phyloP scores from a whole-genome alignment of 2,797 vertebrate species.

The Margarornis squamiger region DNA sequence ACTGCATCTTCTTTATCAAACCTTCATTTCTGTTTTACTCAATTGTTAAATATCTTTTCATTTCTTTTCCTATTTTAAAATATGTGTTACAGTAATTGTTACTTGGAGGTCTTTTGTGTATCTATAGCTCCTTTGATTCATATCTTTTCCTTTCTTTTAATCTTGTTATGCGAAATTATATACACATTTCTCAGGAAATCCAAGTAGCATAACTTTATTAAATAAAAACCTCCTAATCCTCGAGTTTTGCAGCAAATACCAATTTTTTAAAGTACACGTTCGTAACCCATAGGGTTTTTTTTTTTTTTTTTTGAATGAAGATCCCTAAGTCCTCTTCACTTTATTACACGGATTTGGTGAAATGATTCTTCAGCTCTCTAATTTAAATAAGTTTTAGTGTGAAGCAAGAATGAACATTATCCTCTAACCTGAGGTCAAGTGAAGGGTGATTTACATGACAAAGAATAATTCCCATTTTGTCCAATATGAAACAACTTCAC shows the following conservation, averaged over 20 bases:
- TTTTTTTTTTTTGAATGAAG: background rate
- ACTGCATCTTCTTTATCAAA: constrained; percentile 48
- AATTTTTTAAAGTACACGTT: background rate
- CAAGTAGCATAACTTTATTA: constrained; percentile 9
- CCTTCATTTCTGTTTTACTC: constrained; percentile 35
- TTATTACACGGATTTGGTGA: constrained; percentile 19
- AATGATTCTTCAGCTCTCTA: constrained; percentile 44
- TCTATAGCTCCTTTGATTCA: constrained; percentile 15
- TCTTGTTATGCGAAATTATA: constrained; percentile 27
- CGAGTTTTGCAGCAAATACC: background rate
- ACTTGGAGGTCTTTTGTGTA: constrained; percentile 45
- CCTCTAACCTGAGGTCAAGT: constrained; percentile 61
- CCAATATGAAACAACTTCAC: constrained; percentile 65
- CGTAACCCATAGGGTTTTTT: background rate
- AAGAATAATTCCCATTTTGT: constrained; percentile 64
- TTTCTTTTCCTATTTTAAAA: constrained; percentile 36
- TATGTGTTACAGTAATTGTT: constrained; percentile 27
- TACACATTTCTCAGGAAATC: constrained; percentile 7
- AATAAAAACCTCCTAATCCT: background rate
- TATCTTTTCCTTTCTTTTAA: constrained; percentile 39
- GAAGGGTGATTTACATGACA: constrained; percentile 60
- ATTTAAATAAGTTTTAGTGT: constrained; percentile 52
- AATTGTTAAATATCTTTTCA: constrained; percentile 37
- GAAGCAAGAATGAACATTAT: constrained; percentile 54
- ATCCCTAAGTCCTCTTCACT: constrained; percentile 21